Conservation (phyloP, 2,113 vertebrate species). For the Helogale parvula region DNA sequence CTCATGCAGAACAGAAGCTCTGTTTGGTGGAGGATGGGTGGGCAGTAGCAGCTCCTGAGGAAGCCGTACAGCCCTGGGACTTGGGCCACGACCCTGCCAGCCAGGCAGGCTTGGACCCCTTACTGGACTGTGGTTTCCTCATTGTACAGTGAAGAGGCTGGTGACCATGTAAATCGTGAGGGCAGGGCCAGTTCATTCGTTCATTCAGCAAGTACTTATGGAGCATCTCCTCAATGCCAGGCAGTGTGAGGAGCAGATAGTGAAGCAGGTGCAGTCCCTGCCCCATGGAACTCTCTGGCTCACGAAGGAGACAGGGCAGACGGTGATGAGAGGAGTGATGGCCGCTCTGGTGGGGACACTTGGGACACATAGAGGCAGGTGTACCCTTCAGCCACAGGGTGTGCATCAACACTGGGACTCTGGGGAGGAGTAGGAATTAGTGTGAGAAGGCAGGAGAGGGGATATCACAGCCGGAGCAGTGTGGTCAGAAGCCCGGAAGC, state of each 20-base stretch:
- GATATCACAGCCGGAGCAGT: not conserved
- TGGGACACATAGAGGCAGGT: not conserved
- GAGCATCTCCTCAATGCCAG: not conserved
- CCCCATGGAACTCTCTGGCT: not conserved
- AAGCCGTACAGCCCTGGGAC: not conserved
- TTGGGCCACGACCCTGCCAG: not conserved
- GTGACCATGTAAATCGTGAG: not conserved
- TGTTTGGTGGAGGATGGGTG: not conserved
- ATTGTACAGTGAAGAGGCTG: not conserved
- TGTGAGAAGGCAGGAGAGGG: not conserved
- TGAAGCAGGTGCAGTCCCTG: not conserved
- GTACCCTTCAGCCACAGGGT: not conserved
- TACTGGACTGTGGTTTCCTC: not conserved
- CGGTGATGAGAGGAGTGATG: not conserved
- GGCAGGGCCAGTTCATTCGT: not conserved
- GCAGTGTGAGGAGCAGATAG: not conserved
- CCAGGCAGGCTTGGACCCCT: not conserved
- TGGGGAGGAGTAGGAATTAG: not conserved
- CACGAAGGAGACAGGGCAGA: not conserved
- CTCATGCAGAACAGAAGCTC: not conserved
- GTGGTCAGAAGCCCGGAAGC: not conserved
- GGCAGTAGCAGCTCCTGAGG: not conserved
- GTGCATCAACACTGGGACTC: accelerated
- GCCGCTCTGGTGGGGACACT: not conserved
- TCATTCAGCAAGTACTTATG: not conserved